phyloP scores from a whole-genome alignment of 2,797 vertebrate species.

The Hypotaenidia okinawae region DNA sequence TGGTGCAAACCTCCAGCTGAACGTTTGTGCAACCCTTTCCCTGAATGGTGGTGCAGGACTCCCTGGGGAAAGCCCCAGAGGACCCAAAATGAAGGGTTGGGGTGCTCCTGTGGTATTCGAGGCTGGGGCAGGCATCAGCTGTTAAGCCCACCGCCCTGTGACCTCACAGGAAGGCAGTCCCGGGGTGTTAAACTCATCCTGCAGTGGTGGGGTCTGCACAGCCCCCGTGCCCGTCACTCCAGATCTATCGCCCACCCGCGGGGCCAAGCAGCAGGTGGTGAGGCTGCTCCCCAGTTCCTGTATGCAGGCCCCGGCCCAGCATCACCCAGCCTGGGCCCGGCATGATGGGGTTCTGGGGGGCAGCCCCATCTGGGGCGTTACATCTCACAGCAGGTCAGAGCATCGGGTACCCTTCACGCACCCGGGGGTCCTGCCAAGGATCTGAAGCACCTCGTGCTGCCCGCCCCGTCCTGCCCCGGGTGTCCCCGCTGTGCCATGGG shows the following conservation, averaged over 20 bases:
- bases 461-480: accelerated
- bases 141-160: no score
- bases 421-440: no score
- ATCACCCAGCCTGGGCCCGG: no score
- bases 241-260: accelerated
- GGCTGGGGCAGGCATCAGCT: neutral
- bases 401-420: neutral
- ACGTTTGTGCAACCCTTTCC: neutral
- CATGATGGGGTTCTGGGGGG: accelerated
- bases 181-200: neutral
- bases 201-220: accelerated
- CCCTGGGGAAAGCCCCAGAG: neutral
- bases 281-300: neutral
- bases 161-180: neutral
- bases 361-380: accelerated
- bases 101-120: neutral
- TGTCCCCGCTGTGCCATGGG: neutral
- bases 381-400: neutral
- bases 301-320: neutral
- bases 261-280: accelerated
- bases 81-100: neutral
- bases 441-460: neutral
- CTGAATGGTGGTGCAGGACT: neutral
- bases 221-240: neutral
- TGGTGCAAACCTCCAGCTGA: neutral